Conservation (phyloP, 2,888 invertebrate species). For the Epiperipatus broadwayi region DNA sequence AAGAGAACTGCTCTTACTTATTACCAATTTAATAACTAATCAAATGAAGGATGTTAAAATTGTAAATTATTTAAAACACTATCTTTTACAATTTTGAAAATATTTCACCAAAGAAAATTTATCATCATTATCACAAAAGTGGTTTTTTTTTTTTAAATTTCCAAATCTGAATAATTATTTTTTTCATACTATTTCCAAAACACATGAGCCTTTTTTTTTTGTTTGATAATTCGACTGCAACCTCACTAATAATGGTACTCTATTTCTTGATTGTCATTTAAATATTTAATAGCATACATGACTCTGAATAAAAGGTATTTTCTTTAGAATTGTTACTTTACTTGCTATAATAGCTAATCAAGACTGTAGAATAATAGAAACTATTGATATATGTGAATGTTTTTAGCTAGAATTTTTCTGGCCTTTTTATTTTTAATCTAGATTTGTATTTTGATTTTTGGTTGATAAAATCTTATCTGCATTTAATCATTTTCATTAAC, state of each 20-base stretch:
- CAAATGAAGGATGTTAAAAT: no score
- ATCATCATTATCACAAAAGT: no score
- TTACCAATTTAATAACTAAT: no score
- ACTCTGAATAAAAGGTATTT: constrained; percentile 65
- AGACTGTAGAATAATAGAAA: constrained; percentile 75
- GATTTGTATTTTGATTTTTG: constrained; percentile 38
- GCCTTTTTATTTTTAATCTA: constrained; percentile 64
- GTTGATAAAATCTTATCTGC: constrained; percentile 6
- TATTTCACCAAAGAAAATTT: no score
- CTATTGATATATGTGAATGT: constrained; percentile 68
- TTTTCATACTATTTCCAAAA: no score
- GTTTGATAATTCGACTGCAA: constrained; percentile 38
- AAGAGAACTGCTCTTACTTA: no score
- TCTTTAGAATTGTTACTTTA: constrained; percentile 49
- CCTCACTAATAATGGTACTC: constrained; percentile 73
- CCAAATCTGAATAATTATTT: no score
- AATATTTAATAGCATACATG: constrained; percentile 92
- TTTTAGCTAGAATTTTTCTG: constrained; percentile 65
- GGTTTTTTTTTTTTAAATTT: no score
- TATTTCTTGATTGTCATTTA: constrained; percentile 80
- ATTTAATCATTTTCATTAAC: constrained; percentile 17
- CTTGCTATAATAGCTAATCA: constrained; percentile 64
- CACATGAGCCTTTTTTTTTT: constrained; percentile 23
- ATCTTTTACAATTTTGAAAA: no score
- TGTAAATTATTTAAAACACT: no score